Conservation (phyloP, 2,113 vertebrate genomes). For the Sinocyclocheilus anshuiensis region DNA sequence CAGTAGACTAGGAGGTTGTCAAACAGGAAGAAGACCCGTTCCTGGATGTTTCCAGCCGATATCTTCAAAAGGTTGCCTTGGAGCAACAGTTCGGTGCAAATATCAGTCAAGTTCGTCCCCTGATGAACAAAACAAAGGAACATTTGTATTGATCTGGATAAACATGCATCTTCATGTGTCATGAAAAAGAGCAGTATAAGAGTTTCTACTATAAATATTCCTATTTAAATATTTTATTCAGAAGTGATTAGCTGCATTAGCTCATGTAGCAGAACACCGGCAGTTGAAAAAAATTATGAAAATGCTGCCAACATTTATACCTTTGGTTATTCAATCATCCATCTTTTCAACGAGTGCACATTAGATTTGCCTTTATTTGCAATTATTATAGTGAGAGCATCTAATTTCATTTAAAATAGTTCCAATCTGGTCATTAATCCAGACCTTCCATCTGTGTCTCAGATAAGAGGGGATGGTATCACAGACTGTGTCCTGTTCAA, state of each 20-base stretch:
- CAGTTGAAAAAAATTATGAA: not conserved
- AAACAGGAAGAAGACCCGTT: conserved; percentile 95
- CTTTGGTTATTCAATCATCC: not conserved
- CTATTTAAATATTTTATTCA: not conserved
- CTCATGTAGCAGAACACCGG: not conserved
- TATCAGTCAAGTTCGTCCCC: conserved; percentile 98
- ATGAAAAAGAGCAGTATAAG: not conserved
- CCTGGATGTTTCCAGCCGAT: conserved; percentile 97
- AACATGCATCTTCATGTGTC: not conserved
- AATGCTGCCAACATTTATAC: not conserved
- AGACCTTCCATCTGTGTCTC: not conserved
- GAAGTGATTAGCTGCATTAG: not conserved
- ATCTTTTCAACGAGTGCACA: not conserved
- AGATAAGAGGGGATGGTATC: conserved; percentile 12
- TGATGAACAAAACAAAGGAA: conserved; percentile 59
- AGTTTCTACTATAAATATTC: not conserved
- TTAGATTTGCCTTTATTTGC: not conserved
- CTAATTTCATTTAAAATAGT: not conserved
- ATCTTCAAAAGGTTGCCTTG: conserved; percentile 96
- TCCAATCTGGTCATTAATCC: not conserved
- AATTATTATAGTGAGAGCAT: not conserved
- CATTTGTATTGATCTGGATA: not conserved
- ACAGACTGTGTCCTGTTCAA: conserved; percentile 31
- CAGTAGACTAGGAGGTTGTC: conserved; percentile 98
- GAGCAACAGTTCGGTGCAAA: conserved; percentile 93